These are phyloP conservation scores for Aporophyla lueneburgensis DNA, from an alignment of 2,888 invertebrate genomes.

Conservation along the genomic window DNA sequence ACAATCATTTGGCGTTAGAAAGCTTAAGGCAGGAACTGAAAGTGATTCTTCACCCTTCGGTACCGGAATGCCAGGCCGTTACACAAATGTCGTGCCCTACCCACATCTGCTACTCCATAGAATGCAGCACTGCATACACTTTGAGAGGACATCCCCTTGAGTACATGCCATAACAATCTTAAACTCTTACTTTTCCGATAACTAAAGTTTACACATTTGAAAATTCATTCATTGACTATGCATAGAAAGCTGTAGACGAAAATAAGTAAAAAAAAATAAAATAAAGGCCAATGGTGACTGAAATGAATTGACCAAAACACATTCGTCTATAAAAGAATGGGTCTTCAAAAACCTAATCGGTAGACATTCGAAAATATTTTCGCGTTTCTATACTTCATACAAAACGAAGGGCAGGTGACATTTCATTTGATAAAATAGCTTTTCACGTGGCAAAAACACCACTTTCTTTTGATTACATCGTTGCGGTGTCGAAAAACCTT, in stretches of 20 bases:
- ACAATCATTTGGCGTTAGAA: conserved; percentile 41
- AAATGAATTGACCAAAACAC: conserved; percentile 11
- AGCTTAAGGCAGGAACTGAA: conserved; percentile 51
- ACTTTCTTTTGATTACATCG: conserved; percentile 45
- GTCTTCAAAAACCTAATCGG: background rate
- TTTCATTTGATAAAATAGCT: conserved; percentile 28
- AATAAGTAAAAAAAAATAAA: background rate
- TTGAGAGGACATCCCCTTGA: conserved; percentile 61
- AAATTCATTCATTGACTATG: conserved; percentile 6
- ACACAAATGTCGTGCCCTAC: conserved; percentile 71
- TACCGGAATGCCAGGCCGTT: conserved; percentile 70
- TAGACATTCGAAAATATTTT: conserved; percentile 1
- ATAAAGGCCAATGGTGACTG: background rate
- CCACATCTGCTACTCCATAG: conserved; percentile 75
- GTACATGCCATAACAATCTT: conserved; percentile 70
- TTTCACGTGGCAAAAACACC: conserved; percentile 23
- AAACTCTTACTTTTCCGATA: conserved; percentile 47
- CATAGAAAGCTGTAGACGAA: conserved; percentile 1
- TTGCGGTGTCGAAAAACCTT: conserved; percentile 36
- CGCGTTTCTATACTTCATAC: background rate
- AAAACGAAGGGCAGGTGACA: conserved; percentile 2
- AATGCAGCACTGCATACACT: conserved; percentile 72
- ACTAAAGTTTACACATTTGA: conserved; percentile 23
- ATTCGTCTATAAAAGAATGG: background rate
- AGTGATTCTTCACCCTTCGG: conserved; percentile 66